Evolutionary conservation across 2,888 invertebrate genomes (phyloP), one percentile per base, ranked within the genome.

Genomic region (Drosophila borborema): DNA sequence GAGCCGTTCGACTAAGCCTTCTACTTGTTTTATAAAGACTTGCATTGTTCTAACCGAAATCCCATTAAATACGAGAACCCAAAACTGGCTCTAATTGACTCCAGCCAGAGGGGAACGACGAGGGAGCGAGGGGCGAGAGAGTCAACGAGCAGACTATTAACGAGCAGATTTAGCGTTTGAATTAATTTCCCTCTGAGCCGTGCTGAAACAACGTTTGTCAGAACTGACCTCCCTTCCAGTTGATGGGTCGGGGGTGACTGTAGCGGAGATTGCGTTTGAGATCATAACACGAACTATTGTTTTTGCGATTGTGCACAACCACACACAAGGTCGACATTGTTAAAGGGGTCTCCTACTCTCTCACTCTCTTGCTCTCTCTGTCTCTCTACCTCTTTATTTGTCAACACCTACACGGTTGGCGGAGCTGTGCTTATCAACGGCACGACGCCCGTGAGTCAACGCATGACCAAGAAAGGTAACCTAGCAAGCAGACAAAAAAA

Each of bases 391-490:
- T 9, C 54, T 60, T 45, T 54, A 31, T 58, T 49, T 69, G 65
- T 69, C 80, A 69, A 77, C 82, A 75, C 80, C 80, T 81, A 78
- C 81, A 70, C 81, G 72, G 51, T 48, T 72, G 66, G 77, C 43
- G 77, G 74, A 70, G 45, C 56, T 28, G 63, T 73, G 86, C 82
- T 82, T 87, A 85, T 85, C 88, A 88, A 81, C 77, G 48, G 61
- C 69, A 68, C 68, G 61, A 79, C 75, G 80, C 74, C 88, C 72
- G 68, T 86, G 85, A 86, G 77, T 86, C 85, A 85, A 77, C 81
- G 72, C 81, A 88, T 86, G 85, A 80, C 85, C 85, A 88, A 86
- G 83, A 85, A 88, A 75, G 88, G 88, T 86, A 85, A 86, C 77
- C 72, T 64, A 56, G 77, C 77, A 77, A 81, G 71, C 79, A 64